A percentile compares a stretch with the other conserved stretches of the same genome.
phyloP scores from a whole-genome alignment of 2,888 invertebrate species.

The Acheta domesticus region DNA sequence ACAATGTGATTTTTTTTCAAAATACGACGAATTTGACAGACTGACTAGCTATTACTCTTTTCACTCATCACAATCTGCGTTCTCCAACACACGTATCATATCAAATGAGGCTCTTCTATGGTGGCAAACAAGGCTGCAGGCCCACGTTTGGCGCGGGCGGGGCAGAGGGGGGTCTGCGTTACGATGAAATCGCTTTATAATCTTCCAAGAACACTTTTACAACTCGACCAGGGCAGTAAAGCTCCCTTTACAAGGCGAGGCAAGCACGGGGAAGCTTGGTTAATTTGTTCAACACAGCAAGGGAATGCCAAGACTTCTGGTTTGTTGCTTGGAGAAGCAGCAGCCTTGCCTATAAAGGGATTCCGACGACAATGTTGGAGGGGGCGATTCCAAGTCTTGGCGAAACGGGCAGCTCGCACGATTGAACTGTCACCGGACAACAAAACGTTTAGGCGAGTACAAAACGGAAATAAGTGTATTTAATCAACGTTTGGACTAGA shows the following conservation, averaged over 20 bases:
- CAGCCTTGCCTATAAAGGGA: no score
- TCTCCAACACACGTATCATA: neutral
- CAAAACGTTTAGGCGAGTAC: no score
- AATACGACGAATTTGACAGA: no score
- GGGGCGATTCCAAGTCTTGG: no score
- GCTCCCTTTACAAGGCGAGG: conserved; percentile 6
- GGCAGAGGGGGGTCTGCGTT: neutral
- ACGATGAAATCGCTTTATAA: conserved; percentile 18
- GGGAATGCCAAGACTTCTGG: neutral
- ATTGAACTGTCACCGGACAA: no score
- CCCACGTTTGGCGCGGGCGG: neutral
- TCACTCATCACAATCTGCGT: no score
- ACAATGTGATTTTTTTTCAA: no score
- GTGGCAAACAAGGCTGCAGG: neutral
- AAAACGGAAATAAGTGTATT: no score
- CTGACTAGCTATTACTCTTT: no score
- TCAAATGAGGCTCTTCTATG: neutral
- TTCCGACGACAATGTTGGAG: no score
- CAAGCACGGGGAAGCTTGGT: conserved; percentile 5
- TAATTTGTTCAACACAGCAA: conserved; percentile 18
- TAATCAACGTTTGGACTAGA: no score
- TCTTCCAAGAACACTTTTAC: conserved; percentile 18
- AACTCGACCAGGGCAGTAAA: conserved; percentile 18
- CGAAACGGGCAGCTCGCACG: no score
- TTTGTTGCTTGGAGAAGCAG: neutral